phyloP scores from a whole-genome alignment of 1,140 invertebrate species.

The roundworm (Caenorhabditis elegans) region DNA sequence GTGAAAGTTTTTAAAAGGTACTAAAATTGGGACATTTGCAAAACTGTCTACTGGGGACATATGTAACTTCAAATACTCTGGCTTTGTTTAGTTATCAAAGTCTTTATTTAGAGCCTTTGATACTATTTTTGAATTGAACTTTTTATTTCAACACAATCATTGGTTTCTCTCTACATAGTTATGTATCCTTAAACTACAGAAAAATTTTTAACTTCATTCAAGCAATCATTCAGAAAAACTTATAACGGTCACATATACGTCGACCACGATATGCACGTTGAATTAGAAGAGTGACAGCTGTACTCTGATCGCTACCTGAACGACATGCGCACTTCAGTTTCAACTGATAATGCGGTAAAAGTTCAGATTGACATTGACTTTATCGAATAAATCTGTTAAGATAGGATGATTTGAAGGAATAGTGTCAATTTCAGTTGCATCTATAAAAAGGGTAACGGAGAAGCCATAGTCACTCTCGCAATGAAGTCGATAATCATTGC shows the following conservation, averaged over 20 bases:
- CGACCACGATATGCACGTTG: not conserved
- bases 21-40: too few species aligned
- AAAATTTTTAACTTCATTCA: too few species aligned
- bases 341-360: not conserved
- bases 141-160: too few species aligned
- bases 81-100: too few species aligned
- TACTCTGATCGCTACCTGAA: not conserved
- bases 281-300: not conserved
- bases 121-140: too few species aligned
- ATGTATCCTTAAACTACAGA: too few species aligned
- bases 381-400: not conserved
- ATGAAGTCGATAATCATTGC: constrained; percentile 18
- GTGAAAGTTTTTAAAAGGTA: too few species aligned
- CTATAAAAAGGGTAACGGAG: constrained; percentile 9
- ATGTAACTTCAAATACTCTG: too few species aligned
- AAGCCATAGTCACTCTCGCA: not conserved
- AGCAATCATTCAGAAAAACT: not conserved
- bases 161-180: too few species aligned
- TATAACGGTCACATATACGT: not conserved
- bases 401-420: not conserved
- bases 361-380: not conserved
- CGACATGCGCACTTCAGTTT: not conserved
- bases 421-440: not conserved
- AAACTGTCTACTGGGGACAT: too few species aligned
- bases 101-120: too few species aligned